Evolutionary conservation across 2,888 invertebrate genomes (phyloP).

Genomic region (Agelastica alni): DNA sequence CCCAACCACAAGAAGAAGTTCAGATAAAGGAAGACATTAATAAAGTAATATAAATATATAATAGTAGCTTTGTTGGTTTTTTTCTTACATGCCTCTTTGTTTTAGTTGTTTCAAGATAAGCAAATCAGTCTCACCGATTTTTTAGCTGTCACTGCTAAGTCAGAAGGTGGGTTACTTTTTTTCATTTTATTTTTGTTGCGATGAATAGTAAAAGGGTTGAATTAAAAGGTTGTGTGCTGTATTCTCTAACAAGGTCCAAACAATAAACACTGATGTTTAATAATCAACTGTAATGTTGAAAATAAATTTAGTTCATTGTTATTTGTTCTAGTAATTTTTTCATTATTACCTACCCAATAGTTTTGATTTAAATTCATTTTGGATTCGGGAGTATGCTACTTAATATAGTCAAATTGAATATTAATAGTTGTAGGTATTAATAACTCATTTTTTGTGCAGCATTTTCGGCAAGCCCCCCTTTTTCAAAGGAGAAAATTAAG

Average conservation of each 20-base stretch:
- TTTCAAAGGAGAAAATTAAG: conserved; percentile 53
- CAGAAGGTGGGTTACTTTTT: conserved; percentile 49
- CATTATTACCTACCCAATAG: too few relatives aligned
- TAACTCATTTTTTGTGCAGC: conserved; percentile 38
- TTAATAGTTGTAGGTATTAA: too few relatives aligned
- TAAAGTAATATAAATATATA: conserved; percentile 35
- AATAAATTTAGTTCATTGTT: too few relatives aligned
- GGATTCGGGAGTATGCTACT: too few relatives aligned
- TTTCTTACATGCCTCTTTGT: conserved; percentile 34
- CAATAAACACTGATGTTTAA: too few relatives aligned
- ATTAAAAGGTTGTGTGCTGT: too few relatives aligned
- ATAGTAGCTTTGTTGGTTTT: not conserved
- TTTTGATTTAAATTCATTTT: too few relatives aligned
- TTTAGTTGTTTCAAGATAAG: conserved; percentile 54
- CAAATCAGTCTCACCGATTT: conserved; percentile 54
- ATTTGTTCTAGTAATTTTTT: too few relatives aligned
- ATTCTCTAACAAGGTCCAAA: too few relatives aligned
- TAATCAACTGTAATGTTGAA: conserved; percentile 16
- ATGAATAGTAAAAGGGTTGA: too few relatives aligned
- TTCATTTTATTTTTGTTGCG: conserved; percentile 2
- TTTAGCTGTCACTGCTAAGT: conserved; percentile 51
- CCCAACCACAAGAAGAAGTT: conserved; percentile 5
- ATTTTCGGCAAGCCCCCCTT: conserved; percentile 46
- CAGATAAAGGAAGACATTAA: conserved; percentile 32
- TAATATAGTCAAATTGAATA: too few relatives aligned